Evolutionary conservation across 2,888 invertebrate genomes (phyloP).

Genomic region (Callinectes sapidus): DNA sequence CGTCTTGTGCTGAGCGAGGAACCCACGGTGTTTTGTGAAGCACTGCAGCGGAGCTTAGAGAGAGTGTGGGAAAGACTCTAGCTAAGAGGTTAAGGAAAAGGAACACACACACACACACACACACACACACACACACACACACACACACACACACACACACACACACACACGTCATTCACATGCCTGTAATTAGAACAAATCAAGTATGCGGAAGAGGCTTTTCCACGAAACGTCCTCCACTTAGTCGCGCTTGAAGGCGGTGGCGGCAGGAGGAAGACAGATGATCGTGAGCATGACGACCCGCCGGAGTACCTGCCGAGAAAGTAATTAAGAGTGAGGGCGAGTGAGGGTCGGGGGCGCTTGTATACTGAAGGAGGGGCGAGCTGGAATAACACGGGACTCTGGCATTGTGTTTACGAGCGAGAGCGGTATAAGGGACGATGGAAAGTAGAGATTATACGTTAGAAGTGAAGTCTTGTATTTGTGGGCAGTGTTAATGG

Average conservation of each 20-base stretch:
- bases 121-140: slow-evolving; percentile 34
- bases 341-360: not conserved
- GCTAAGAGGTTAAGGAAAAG: not conserved
- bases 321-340: not conserved
- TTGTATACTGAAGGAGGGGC: not conserved
- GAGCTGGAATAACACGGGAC: not conserved
- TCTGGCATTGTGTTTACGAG: not conserved
- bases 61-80: not conserved
- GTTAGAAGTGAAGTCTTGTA: not conserved
- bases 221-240: not conserved
- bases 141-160: slow-evolving; percentile 38
- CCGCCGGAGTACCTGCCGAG: not conserved
- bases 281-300: not conserved
- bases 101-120: slow-evolving; percentile 14
- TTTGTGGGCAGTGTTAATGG: slow-evolving; percentile 1
- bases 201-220: slow-evolving; percentile 22
- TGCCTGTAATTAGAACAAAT: not conserved
- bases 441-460: not conserved
- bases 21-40: not conserved
- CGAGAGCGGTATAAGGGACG: not conserved
- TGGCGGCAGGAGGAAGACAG: not conserved
- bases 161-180: not conserved
- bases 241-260: slow-evolving; percentile 13
- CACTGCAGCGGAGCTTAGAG: not conserved
- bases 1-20: not conserved